These are phyloP conservation scores for Hemichromis elongatus DNA, from an alignment of 2,113 vertebrate species.

Conservation along the genomic window DNA sequence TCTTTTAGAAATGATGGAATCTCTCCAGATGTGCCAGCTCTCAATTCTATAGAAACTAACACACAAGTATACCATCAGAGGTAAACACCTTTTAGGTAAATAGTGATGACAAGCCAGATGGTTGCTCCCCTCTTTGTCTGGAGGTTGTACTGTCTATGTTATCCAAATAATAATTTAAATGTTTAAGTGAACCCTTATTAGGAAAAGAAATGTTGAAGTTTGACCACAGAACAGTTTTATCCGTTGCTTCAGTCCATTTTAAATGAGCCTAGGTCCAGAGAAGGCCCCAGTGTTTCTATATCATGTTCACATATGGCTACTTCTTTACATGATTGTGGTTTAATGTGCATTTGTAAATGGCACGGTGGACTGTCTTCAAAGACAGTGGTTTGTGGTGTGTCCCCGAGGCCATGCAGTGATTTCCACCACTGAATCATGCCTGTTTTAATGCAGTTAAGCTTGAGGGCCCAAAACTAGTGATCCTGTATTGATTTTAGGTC, in stretches of 20 bases:
- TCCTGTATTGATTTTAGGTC: background rate
- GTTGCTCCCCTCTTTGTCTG: background rate
- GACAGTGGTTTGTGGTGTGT: background rate
- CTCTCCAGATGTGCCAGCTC: background rate
- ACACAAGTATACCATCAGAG: fast-evolving
- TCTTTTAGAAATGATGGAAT: background rate
- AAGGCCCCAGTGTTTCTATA: background rate
- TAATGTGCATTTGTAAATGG: background rate
- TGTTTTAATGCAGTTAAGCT: background rate
- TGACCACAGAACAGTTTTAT: background rate
- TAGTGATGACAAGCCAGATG: background rate
- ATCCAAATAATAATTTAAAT: background rate
- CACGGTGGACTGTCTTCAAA: background rate
- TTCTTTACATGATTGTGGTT: background rate
- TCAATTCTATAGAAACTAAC: background rate
- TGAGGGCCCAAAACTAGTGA: background rate
- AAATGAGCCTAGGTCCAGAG: background rate
- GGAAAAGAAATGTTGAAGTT: too few relatives aligned
- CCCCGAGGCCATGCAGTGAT: background rate
- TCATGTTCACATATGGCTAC: background rate
- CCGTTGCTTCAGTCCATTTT: background rate
- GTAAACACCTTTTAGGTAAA: background rate
- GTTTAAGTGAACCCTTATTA: background rate
- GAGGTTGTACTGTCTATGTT: background rate
- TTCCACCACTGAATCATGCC: background rate